These are phyloP conservation scores for Dolichotis patagonum DNA, from an alignment of 2,113 vertebrate genomes.

Conservation along the genomic window DNA sequence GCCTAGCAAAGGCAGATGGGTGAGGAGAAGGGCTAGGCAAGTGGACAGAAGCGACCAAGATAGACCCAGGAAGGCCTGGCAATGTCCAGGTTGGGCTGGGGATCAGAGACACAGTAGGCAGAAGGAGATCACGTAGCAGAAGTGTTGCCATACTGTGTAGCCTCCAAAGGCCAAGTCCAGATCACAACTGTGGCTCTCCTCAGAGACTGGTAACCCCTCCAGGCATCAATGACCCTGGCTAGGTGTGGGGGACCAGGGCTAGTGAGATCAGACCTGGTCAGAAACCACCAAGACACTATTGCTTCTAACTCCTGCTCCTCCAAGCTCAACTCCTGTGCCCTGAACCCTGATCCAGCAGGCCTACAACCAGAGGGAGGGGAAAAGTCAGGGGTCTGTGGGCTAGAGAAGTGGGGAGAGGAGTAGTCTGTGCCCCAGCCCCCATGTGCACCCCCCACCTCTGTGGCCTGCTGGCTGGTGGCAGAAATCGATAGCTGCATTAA, in stretches of 20 bases:
- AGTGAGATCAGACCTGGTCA: not conserved
- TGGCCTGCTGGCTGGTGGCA: conserved; percentile 78
- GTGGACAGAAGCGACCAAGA: not conserved
- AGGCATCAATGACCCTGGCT: not conserved
- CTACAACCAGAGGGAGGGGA: not conserved
- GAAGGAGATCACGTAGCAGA: not conserved
- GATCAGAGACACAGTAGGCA: not conserved
- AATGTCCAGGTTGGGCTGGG: not conserved
- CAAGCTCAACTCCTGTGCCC: not conserved
- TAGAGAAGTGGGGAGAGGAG: conserved; percentile 17
- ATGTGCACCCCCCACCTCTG: conserved; percentile 48
- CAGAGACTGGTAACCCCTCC: not conserved
- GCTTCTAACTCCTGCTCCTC: not conserved
- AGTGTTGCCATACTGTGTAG: not conserved
- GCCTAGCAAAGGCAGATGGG: not conserved
- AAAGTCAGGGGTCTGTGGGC: not conserved
- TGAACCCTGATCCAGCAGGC: not conserved
- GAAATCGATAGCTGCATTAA: conserved; percentile 82
- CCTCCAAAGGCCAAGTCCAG: not conserved
- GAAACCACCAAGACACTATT: not conserved
- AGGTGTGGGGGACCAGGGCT: not conserved
- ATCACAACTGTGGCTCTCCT: not conserved
- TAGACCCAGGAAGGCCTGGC: not conserved
- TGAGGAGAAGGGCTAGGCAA: not conserved
- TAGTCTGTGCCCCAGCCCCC: conserved; percentile 40